phyloP scores from a whole-genome alignment of 2,888 invertebrate species.

The Aspidapion aeneum region DNA sequence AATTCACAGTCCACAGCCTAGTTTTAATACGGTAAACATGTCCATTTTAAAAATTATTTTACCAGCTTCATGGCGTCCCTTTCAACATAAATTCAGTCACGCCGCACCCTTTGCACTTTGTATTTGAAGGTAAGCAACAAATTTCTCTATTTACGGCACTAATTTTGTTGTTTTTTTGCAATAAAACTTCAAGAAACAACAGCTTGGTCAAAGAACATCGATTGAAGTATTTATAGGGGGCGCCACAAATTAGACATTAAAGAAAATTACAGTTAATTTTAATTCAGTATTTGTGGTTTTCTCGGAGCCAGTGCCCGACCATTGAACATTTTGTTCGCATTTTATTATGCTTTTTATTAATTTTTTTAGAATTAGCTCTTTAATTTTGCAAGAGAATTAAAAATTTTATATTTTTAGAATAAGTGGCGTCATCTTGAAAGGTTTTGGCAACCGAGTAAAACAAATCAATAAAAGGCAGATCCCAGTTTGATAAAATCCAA shows the following conservation, averaged over 20 bases:
- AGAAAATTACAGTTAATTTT: slow-evolving; percentile 4
- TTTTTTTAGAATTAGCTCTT: too few relatives aligned
- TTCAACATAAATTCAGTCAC: not conserved
- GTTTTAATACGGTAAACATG: slow-evolving; percentile 48
- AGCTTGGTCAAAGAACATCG: not conserved
- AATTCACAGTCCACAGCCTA: slow-evolving; percentile 43
- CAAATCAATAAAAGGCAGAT: too few relatives aligned
- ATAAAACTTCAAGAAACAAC: slow-evolving; percentile 15
- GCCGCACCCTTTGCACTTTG: slow-evolving; percentile 3
- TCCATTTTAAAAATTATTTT: slow-evolving; percentile 28
- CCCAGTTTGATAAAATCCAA: too few relatives aligned
- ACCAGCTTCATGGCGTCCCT: not conserved
- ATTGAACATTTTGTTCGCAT: too few relatives aligned
- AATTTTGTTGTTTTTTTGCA: slow-evolving; percentile 18
- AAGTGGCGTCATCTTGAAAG: too few relatives aligned
- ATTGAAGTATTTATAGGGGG: slow-evolving; percentile 1
- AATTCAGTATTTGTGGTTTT: not conserved
- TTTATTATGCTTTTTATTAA: too few relatives aligned
- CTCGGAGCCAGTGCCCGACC: too few relatives aligned
- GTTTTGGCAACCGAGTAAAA: too few relatives aligned
- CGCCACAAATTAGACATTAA: slow-evolving; percentile 11
- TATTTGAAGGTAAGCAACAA: slow-evolving; percentile 10
- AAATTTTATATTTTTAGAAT: too few relatives aligned
- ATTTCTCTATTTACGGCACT: slow-evolving; percentile 13
- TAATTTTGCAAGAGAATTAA: too few relatives aligned